These are phyloP conservation scores for Trisateles emortualis DNA, from an alignment of 2,888 invertebrate genomes.

Conservation along the genomic window DNA sequence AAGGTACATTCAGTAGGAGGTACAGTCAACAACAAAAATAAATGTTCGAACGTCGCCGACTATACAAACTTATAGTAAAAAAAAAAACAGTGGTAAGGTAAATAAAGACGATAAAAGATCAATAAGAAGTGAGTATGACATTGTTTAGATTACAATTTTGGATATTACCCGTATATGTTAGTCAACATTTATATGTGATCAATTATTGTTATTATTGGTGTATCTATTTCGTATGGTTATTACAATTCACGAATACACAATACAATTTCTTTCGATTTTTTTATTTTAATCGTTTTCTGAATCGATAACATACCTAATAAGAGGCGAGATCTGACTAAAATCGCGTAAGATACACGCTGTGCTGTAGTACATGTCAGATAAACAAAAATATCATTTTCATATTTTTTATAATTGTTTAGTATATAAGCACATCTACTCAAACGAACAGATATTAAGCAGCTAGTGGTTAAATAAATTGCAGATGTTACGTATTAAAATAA, in stretches of 20 bases:
- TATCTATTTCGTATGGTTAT: constrained; percentile 7
- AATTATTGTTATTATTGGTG: constrained; percentile 29
- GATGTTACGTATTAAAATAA: too few species aligned
- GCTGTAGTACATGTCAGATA: too few species aligned
- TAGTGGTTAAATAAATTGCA: too few species aligned
- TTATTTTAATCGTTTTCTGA: too few species aligned
- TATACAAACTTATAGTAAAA: constrained; percentile 29
- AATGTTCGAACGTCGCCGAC: constrained; percentile 25
- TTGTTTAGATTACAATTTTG: constrained; percentile 53
- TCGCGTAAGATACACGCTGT: too few species aligned
- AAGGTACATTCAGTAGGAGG: constrained; percentile 33
- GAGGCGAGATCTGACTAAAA: too few species aligned
- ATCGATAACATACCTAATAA: too few species aligned
- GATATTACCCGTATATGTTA: constrained; percentile 58
- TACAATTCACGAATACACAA: not conserved
- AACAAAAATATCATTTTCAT: too few species aligned
- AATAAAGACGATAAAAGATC: constrained; percentile 29
- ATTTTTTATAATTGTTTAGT: too few species aligned
- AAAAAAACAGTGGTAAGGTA: constrained; percentile 15
- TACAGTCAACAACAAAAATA: constrained; percentile 38
- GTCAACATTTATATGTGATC: constrained; percentile 29
- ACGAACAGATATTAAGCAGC: too few species aligned
- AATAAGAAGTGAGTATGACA: constrained; percentile 36
- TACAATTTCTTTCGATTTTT: too few species aligned
- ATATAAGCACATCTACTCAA: too few species aligned